A percentile compares a stretch with the other conserved stretches of the same genome.
These are phyloP conservation scores for Brienomyrus longianalis DNA, from an alignment of 2,113 vertebrate genomes.

Conservation along the genomic window DNA sequence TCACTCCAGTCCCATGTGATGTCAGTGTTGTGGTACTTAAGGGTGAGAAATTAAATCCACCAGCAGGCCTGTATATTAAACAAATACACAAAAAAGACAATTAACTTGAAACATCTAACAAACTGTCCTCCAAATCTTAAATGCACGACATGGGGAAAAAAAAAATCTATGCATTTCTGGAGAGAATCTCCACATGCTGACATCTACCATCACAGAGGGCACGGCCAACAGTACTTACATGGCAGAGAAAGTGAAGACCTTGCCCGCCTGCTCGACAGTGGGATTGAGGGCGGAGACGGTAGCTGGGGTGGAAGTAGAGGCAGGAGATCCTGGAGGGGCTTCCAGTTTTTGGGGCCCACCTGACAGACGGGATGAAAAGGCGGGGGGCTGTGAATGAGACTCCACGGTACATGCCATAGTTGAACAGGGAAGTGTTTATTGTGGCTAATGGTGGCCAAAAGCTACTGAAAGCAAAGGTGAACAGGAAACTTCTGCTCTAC, in stretches of 20 bases:
- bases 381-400: not conserved
- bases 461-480: not conserved
- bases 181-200: not conserved
- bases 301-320: conserved; percentile 36
- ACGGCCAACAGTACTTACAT: conserved; percentile 58
- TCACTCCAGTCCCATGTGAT: conserved; percentile 38
- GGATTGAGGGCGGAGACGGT: conserved; percentile 24
- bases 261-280: conserved; percentile 57
- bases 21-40: conserved; percentile 30
- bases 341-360: conserved; percentile 56
- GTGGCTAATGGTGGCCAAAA: not conserved
- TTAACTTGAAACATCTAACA: not conserved
- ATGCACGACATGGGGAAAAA: not conserved
- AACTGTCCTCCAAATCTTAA: not conserved
- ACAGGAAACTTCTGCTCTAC: not conserved
- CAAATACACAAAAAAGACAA: not conserved
- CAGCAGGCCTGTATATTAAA: conserved; percentile 39
- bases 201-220: not conserved
- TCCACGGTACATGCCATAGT: not conserved
- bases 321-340: conserved; percentile 33
- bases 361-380: conserved; percentile 20
- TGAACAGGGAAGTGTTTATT: not conserved
- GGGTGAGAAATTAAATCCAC: conserved; percentile 46
- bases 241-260: conserved; percentile 64
- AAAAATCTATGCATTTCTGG: not conserved